Conservation (phyloP, 2,797 vertebrate genomes). For the Leptoclinus maculatus region DNA sequence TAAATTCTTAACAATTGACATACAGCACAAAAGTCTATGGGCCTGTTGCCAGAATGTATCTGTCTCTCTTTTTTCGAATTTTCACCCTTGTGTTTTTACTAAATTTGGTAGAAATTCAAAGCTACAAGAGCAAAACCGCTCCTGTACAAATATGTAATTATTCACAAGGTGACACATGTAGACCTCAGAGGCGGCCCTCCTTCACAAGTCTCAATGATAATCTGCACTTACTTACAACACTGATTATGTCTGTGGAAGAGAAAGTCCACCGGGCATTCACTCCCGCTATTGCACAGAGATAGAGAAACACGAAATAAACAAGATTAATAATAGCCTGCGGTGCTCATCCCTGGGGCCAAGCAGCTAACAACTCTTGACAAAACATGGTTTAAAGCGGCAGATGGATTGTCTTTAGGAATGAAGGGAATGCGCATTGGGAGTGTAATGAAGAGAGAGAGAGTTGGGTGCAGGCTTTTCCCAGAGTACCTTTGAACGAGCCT, state of each 20-base stretch:
- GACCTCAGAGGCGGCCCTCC: conserved; percentile 68
- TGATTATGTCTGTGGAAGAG: conserved; percentile 82
- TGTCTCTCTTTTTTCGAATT: not conserved
- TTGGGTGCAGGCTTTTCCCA: conserved; percentile 58
- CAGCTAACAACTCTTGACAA: conserved; percentile 86
- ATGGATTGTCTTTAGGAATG: conserved; percentile 84
- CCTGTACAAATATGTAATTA: conserved; percentile 69
- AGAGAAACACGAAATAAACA: conserved; percentile 81
- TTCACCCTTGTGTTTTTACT: conserved; percentile 19
- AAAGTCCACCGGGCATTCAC: conserved; percentile 77
- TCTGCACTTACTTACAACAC: conserved; percentile 85
- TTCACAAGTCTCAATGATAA: conserved; percentile 83
- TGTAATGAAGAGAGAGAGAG: conserved; percentile 75
- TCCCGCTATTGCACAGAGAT: conserved; percentile 71
- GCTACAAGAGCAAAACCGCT: conserved; percentile 35
- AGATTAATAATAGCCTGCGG: conserved; percentile 85
- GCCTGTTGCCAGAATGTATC: conserved; percentile 13
- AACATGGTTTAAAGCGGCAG: conserved; percentile 82
- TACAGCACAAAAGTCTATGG: not conserved
- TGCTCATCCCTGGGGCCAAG: conserved; percentile 78
- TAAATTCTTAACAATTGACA: conserved; percentile 22
- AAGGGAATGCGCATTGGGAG: conserved; percentile 74
- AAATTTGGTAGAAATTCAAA: conserved; percentile 50
- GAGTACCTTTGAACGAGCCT: conserved; percentile 63
- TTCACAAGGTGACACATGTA: conserved; percentile 75